Evolutionary conservation across 2,113 vertebrate genomes (phyloP), one percentile per base, ranked within the genome.

Genomic region (Dicaeum eximium): DNA sequence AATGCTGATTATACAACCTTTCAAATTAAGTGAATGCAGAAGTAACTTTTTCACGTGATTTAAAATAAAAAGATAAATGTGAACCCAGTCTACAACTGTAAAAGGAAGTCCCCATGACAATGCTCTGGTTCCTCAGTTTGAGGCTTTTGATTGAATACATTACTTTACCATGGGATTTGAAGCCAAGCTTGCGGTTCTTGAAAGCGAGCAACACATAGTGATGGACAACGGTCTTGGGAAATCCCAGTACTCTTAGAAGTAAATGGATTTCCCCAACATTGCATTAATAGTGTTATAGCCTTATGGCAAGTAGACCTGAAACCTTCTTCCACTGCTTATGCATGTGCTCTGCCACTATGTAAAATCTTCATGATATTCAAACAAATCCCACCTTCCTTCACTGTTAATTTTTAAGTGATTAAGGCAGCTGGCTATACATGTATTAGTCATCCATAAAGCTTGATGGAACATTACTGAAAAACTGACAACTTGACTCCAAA

Each of bases 281-380:
- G 21, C 21, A 72, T 86, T 48, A 53, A 53, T 5, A 69, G 7
- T 9, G 38, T 44, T 51, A 33, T 2, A 82, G 45, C 25, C 38
- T 73, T 78, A 51, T 18, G 14, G 51, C 15, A 78, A 71, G 65
- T 7, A 72, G 24, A 61, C n/a, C 25, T 58, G 86, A 83, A 83
- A 58, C 6, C 1, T 47, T 17, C 54, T 51, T 92, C 28, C 66
- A 17, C 22, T 71, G 19, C 31, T 83, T 53, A 57, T 0, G 0
- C 0, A 0, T 21, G 30, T 60, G 25, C 30, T 64, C 20, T 50
- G 28, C 4, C 44, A 80, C 22, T 38, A 15, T 3, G 4, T 12
- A 72, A 71, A 77, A 61, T 10, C 25, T 71, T 84, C 10, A 58
- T 4, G 40, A 25, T 31, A 70, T 17, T 81, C 27, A 60, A 75